These are phyloP conservation scores for Coptotermes formosanus DNA, from an alignment of 1,140 invertebrate genomes.

Conservation along the genomic window DNA sequence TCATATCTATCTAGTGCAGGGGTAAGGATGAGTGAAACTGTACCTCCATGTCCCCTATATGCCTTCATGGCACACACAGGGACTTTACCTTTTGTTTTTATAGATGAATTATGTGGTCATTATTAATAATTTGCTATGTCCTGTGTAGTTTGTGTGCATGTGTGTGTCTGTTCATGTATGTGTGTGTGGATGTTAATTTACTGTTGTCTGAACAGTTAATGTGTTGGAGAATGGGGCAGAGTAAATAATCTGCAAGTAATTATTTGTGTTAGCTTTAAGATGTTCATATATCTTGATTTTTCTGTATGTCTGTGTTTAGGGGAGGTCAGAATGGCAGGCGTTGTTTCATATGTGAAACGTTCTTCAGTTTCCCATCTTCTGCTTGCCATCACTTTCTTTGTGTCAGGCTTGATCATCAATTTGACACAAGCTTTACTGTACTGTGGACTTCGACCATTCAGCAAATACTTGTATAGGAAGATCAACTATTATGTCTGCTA, in stretches of 20 bases:
- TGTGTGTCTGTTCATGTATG: not conserved
- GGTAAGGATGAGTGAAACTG: too few relatives aligned
- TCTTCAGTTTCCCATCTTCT: constrained; percentile 51
- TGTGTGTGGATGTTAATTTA: not conserved
- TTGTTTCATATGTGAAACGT: constrained; percentile 28
- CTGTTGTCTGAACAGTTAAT: not conserved
- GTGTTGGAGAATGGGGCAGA: not conserved
- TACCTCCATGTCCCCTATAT: too few relatives aligned
- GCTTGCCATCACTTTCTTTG: constrained; percentile 86
- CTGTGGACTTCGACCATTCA: constrained; percentile 69
- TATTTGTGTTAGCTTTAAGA: not conserved
- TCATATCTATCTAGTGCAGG: too few relatives aligned
- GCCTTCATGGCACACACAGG: too few relatives aligned
- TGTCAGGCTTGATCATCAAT: constrained; percentile 85
- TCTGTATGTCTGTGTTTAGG: constrained; percentile 11
- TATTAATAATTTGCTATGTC: not conserved
- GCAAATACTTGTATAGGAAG: constrained; percentile 76
- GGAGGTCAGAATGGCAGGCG: constrained; percentile 22
- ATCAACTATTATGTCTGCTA: constrained; percentile 91
- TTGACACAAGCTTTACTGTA: constrained; percentile 76
- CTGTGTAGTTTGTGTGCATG: not conserved
- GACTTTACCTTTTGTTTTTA: too few relatives aligned
- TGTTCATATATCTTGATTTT: not conserved
- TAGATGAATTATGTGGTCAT: not conserved
- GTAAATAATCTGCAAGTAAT: not conserved